A percentile compares a stretch with the other conserved stretches of the same genome.
phyloP scores from a whole-genome alignment of 2,113 vertebrate species.

The Natator depressus region DNA sequence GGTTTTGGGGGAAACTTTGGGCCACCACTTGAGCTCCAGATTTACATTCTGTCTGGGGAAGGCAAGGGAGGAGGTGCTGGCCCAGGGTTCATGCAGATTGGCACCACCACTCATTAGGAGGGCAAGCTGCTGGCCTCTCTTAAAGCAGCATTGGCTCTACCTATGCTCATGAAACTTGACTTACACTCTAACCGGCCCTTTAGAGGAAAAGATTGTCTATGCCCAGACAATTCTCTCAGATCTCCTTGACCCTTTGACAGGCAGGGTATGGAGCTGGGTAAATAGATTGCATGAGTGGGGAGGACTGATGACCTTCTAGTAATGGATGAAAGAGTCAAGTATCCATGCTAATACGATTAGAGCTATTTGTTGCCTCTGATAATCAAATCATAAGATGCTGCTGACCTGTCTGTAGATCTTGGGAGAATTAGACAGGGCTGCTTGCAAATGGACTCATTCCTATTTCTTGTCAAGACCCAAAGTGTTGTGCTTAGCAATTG shows the following conservation, averaged over 20 bases:
- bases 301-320: not conserved
- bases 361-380: not conserved
- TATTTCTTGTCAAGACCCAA: not conserved
- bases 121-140: no score
- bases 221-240: not conserved
- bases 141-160: not conserved
- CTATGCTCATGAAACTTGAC: not conserved
- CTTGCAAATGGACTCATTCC: not conserved
- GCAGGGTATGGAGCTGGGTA: not conserved
- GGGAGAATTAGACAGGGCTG: not conserved
- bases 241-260: not conserved
- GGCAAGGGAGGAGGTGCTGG: not conserved
- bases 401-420: not conserved
- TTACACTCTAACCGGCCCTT: not conserved
- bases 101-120: not conserved
- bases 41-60: not conserved
- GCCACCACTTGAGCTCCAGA: not conserved
- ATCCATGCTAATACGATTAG: not conserved
- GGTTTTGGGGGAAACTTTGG: no score
- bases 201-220: not conserved
- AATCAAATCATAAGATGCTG: not conserved
- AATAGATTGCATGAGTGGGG: not conserved
- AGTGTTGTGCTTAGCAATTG: not conserved
- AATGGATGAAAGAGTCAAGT: not conserved
- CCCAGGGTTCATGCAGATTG: not conserved